Evolutionary conservation across 2,888 invertebrate genomes (phyloP), one percentile per base, ranked within the genome.

Genomic region (Galerucella pusilla): DNA sequence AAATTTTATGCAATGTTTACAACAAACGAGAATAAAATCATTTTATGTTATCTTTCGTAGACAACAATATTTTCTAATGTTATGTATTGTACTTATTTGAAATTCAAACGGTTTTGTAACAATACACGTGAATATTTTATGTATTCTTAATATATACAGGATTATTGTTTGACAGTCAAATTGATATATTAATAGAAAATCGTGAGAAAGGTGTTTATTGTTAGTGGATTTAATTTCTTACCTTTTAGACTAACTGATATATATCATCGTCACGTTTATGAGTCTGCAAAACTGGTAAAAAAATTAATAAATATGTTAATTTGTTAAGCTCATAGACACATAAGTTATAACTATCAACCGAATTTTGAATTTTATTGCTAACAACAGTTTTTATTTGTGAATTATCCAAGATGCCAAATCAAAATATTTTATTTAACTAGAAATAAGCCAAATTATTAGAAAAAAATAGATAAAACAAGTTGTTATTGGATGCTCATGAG

Each of bases 1-100:
- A 68, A 42, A 57, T 64, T 73, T 72, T 73, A 20, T 68, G 75
- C 68, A 75, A 75, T 72, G 57, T 75, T 75, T 75, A 72, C 65
- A 59, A 28, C 25, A 52, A n/a, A 64, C 57, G 54, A 57, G 20
- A 60, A 68, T 68, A 75, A 68, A 64, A 20, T 35, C 35, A 63
- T 71, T 75, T 75, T 75, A 68, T 70, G 57, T 72, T 75, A 75
- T 75, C 75, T 75, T 45, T 59, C 28, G 45, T 68, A 75, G 71
- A 75, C 75, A 71, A 75, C 35, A 42, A 42, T 63, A 68, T 52
- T 54, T 66, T n/a, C n/a, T 54, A 54, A 57, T 20, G 46, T 25
- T 49, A n/a, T 3, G 28, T 52, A 12, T 46, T 46, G 46, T 49
- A 35, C 25, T 2, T 35, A 25, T 54, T 52, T 25, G n/a, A 54